Evolutionary conservation across 30 jellyfish, hydroid and myxozoan species (phyloP).

Genomic region (Turritopsis dohrnii): DNA sequence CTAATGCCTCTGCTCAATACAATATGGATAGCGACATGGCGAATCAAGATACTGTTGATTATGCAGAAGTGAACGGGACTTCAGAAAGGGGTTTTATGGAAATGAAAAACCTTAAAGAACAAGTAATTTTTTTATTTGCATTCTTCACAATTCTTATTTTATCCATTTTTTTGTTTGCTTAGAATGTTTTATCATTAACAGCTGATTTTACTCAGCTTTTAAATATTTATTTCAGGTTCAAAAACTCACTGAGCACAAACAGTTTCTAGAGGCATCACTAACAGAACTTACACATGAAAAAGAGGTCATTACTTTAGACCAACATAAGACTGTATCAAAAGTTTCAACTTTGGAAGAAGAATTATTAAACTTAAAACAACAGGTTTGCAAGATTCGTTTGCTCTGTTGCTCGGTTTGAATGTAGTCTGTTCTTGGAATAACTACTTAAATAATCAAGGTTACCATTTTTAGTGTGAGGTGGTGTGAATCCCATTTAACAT

Average conservation of each 20-base stretch:
- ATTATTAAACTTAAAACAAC: slow-evolving; percentile 48
- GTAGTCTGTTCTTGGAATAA: too few species aligned
- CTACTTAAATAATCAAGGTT: too few species aligned
- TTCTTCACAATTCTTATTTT: not conserved
- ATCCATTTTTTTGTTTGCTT: not conserved
- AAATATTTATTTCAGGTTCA: slow-evolving; percentile 41
- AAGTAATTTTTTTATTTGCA: not conserved
- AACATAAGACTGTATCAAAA: slow-evolving; percentile 37
- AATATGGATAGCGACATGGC: slow-evolving; percentile 26
- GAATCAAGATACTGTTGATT: slow-evolving; percentile 3
- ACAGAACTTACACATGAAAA: slow-evolving; percentile 62
- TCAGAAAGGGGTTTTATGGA: slow-evolving; percentile 1
- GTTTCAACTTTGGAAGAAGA: slow-evolving; percentile 46
- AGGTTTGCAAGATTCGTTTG: slow-evolving; percentile 25
- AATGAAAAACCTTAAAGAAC: slow-evolving; percentile 29
- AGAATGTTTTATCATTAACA: not conserved
- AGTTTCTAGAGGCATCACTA: slow-evolving; percentile 41
- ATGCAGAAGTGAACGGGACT: not conserved
- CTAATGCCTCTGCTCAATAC: slow-evolving; percentile 16
- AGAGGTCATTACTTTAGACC: slow-evolving; percentile 33
- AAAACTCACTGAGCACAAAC: slow-evolving; percentile 46
- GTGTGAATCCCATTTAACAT: not conserved
- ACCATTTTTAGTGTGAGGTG: too few species aligned
- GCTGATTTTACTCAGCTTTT: not conserved
- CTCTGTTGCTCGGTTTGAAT: too few species aligned